Evolutionary conservation across 2,888 invertebrate species (phyloP).

Genomic region (Brachyptera risi): DNA sequence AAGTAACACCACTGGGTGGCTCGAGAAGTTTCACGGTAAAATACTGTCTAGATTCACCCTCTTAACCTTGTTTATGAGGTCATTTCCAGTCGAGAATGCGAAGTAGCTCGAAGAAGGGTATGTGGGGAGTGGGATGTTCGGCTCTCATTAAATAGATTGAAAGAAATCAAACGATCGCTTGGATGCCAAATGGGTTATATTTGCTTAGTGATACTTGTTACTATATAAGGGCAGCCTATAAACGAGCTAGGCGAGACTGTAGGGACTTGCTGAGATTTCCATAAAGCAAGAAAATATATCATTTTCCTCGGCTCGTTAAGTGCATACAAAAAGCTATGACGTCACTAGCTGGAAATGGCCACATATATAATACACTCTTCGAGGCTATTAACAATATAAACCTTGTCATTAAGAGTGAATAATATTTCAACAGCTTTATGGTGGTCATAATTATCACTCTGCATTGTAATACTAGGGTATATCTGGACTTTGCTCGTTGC

Average conservation of each 20-base stretch:
- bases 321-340: too few species aligned
- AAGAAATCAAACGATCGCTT: conserved; percentile 15
- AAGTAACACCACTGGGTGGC: conserved; percentile 1
- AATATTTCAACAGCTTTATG: too few species aligned
- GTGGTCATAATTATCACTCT: too few species aligned
- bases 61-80: conserved; percentile 15
- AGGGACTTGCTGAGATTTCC: neutral
- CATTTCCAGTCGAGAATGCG: conserved; percentile 1
- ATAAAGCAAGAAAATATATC: neutral
- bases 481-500: too few species aligned
- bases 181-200: conserved; percentile 13
- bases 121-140: too few species aligned
- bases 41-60: neutral
- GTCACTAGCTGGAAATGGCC: too few species aligned
- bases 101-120: neutral
- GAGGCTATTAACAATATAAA: too few species aligned
- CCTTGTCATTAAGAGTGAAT: too few species aligned
- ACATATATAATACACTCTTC: too few species aligned
- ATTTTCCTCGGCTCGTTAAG: too few species aligned
- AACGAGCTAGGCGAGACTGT: neutral
- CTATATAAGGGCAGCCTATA: neutral
- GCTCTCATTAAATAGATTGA: conserved; percentile 13
- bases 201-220: neutral
- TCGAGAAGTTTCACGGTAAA: conserved; percentile 3
- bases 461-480: too few species aligned